A percentile compares a stretch with the other conserved stretches of the same genome.
phyloP scores from a whole-genome alignment of 1,140 invertebrate species.

The Polypedilum pembai region DNA sequence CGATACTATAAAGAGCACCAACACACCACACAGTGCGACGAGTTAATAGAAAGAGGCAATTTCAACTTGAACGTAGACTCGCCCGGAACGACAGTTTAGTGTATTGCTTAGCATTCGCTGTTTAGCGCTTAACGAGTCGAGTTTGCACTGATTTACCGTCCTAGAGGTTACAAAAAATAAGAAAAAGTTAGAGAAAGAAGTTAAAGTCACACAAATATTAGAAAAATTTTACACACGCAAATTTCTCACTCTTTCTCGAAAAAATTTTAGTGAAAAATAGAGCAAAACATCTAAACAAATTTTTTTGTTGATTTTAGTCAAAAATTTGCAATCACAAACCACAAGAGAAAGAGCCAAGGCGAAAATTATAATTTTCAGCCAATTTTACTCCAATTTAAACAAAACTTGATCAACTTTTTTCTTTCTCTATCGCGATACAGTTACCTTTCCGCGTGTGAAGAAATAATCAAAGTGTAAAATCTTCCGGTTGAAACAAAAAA shows the following conservation, averaged over 20 bases:
- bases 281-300: not conserved
- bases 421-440: too few relatives aligned
- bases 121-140: constrained; percentile 31
- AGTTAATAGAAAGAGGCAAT: constrained; percentile 2
- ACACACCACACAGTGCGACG: not conserved
- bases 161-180: constrained; percentile 29
- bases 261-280: not conserved
- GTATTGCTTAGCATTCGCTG: constrained; percentile 31
- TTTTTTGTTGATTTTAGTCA: not conserved
- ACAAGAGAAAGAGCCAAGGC: too few relatives aligned
- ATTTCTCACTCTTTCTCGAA: not conserved
- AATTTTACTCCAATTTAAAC: too few relatives aligned
- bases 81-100: constrained; percentile 30
- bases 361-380: too few relatives aligned
- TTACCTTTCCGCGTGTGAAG: too few relatives aligned
- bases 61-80: constrained; percentile 28
- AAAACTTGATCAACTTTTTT: too few relatives aligned
- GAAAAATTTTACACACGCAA: not conserved
- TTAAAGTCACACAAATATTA: not conserved
- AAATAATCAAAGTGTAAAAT: too few relatives aligned
- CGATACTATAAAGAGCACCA: not conserved
- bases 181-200: constrained; percentile 1
- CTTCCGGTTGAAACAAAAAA: too few relatives aligned
- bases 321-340: not conserved
- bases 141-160: constrained; percentile 32